phyloP scores from a whole-genome alignment of 2,113 vertebrate species.

The Sebastes schlegelii region DNA sequence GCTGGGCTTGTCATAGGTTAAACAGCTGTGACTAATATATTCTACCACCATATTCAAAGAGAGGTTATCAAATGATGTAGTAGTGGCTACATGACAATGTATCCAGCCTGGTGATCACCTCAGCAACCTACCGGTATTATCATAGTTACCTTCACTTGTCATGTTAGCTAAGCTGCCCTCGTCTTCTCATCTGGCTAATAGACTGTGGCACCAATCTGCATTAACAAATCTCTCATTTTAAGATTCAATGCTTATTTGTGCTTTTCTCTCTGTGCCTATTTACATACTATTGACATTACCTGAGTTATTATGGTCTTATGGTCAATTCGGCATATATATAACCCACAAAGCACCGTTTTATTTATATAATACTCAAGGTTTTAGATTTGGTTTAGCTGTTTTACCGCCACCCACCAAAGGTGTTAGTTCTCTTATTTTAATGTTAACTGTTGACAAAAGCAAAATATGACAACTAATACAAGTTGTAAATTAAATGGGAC shows the following conservation, averaged over 20 bases:
- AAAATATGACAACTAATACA: not conserved
- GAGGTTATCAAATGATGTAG: not conserved
- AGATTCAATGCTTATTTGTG: rapidly evolving
- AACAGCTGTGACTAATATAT: not conserved
- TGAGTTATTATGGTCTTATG: rapidly evolving
- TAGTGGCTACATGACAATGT: not conserved
- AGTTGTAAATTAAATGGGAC: rapidly evolving
- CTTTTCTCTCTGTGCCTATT: rapidly evolving
- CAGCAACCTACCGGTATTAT: constrained; percentile 16
- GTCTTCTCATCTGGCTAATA: not conserved
- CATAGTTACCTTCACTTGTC: constrained; percentile 25
- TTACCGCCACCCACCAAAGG: not conserved
- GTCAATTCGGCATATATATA: constrained; percentile 3
- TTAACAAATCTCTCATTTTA: constrained; percentile 1
- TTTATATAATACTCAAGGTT: not conserved
- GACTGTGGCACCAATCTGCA: not conserved
- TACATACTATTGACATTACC: rapidly evolving
- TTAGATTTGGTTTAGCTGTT: not conserved
- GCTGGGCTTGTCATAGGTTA: not conserved
- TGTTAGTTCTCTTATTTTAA: not conserved
- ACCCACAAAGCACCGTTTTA: not conserved
- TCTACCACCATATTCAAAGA: not conserved
- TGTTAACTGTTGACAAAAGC: not conserved
- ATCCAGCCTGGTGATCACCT: not conserved
- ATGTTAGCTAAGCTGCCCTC: constrained; percentile 16